Percentiles rank a stretch among this genome's conserved stretches.
Conservation (phyloP, 2,888 invertebrate species). For the Eupithecia subfuscata region DNA sequence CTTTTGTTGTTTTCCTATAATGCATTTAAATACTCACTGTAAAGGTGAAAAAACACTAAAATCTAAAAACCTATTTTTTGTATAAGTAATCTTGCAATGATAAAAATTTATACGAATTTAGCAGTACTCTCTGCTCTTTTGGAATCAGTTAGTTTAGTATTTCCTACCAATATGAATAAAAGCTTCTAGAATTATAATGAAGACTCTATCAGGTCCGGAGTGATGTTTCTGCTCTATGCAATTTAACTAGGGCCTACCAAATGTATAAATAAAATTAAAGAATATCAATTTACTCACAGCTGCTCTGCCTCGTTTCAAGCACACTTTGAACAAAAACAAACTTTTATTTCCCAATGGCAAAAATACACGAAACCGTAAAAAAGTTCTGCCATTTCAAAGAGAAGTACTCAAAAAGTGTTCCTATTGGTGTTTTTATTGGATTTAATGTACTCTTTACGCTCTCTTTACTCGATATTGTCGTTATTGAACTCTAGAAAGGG, state of each 20-base stretch:
- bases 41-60: neutral
- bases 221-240: neutral
- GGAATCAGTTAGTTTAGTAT: neutral
- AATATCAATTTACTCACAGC: conserved; percentile 7
- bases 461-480: conserved; percentile 33
- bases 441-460: conserved; percentile 25
- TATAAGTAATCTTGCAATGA: neutral
- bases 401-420: conserved; percentile 41
- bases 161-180: too few relatives aligned
- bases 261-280: neutral
- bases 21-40: neutral
- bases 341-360: conserved; percentile 40
- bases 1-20: neutral
- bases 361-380: conserved; percentile 36
- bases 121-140: too few relatives aligned
- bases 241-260: neutral
- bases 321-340: conserved; percentile 32
- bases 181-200: too few relatives aligned
- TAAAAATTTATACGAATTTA: neutral
- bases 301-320: conserved; percentile 6
- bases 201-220: neutral
- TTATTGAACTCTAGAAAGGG: conserved; percentile 14
- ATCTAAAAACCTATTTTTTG: neutral
- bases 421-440: conserved; percentile 37
- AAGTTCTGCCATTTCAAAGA: conserved; percentile 39